phyloP scores from a whole-genome alignment of 2,888 invertebrate species.

The Luperina nickerlii region DNA sequence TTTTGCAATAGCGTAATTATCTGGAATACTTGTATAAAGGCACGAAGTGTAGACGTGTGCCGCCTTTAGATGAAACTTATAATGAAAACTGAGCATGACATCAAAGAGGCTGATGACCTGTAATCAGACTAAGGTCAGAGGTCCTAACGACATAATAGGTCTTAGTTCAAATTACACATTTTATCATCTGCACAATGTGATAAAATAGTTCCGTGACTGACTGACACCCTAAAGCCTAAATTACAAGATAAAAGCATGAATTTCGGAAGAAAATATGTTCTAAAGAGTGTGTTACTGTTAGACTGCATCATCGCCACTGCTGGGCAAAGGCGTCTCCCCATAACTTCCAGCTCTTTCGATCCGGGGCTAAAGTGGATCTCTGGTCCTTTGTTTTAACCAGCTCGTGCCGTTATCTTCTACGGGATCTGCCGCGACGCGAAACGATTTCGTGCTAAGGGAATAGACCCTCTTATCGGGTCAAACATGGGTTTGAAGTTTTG shows the following conservation, averaged over 20 bases:
- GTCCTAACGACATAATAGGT: slow-evolving; percentile 2
- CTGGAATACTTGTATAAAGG: not conserved
- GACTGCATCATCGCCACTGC: not conserved
- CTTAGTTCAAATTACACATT: not conserved
- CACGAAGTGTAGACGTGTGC: not conserved
- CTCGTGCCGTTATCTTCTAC: not conserved
- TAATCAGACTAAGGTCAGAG: slow-evolving; percentile 27
- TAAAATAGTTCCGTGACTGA: not conserved
- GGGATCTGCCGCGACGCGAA: no score
- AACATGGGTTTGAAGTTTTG: no score
- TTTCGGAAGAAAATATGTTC: not conserved
- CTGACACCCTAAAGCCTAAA: not conserved
- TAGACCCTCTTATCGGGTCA: not conserved
- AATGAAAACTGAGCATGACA: slow-evolving; percentile 15
- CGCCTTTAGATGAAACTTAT: slow-evolving; percentile 15
- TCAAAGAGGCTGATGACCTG: slow-evolving; percentile 10
- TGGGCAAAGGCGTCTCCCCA: no score
- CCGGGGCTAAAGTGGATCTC: not conserved
- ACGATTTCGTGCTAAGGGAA: no score
- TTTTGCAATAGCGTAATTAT: not conserved
- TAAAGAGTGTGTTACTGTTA: not conserved
- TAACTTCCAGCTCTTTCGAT: not conserved
- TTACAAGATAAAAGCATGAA: no score
- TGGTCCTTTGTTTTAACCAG: not conserved
- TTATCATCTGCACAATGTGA: not conserved